Percentiles rank a stretch among this genome's conserved stretches.
Evolutionary conservation across 2,113 vertebrate genomes (phyloP).

Genomic region (Asarcornis scutulata): DNA sequence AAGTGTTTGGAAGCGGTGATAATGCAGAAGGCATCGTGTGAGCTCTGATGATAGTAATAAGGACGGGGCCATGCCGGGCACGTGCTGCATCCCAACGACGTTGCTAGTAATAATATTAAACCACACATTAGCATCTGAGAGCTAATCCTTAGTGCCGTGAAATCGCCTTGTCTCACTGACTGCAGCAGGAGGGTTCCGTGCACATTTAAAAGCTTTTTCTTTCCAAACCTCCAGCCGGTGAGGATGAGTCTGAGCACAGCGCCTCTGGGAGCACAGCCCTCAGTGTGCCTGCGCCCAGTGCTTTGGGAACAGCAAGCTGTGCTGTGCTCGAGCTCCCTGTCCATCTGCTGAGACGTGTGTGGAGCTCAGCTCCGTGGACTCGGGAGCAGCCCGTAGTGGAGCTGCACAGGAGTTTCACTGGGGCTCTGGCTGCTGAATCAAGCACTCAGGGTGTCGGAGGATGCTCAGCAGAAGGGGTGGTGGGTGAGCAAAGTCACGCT

Average conservation of each 20-base stretch:
- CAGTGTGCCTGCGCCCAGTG: too few species aligned
- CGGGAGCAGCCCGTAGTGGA: neutral
- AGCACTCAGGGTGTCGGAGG: accelerated
- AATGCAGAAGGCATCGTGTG: neutral
- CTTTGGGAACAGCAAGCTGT: neutral
- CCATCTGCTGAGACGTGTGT: neutral
- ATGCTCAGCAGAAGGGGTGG: neutral
- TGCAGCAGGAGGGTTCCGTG: neutral
- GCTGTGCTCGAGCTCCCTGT: neutral
- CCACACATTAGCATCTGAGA: neutral
- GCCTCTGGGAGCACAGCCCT: neutral
- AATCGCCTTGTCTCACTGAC: neutral
- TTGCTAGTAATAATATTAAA: neutral
- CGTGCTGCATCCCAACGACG: neutral
- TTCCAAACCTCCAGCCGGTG: neutral
- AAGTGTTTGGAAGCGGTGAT: neutral
- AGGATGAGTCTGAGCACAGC: too few species aligned
- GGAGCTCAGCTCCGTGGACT: neutral
- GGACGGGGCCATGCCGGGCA: neutral
- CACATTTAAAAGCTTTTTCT: neutral
- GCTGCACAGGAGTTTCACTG: neutral
- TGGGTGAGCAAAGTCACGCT: accelerated
- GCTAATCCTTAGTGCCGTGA: neutral
- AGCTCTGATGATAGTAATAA: neutral
- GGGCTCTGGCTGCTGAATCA: neutral